Evolutionary conservation across 2,797 vertebrate species (phyloP), one percentile per base, ranked within the genome.

Genomic region (Holocentrus rufus): DNA sequence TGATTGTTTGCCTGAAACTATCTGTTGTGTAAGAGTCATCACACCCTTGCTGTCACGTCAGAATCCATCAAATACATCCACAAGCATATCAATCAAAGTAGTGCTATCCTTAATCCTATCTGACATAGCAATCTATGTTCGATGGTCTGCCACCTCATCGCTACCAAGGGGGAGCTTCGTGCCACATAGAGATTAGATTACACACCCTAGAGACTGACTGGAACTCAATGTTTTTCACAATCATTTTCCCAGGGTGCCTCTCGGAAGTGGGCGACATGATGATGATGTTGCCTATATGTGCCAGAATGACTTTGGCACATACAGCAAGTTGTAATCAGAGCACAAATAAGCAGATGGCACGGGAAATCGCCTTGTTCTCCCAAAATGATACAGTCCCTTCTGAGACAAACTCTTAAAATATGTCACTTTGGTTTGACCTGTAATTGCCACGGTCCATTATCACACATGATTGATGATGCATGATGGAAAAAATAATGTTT

Each of bases 91-190:
- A 85, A 85, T 89, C 85, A 88, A 71, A 80, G 64, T 11, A 18
- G 73, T 76, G 64, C 71, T 76, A 83, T 84, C 76, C 86, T 76
- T 69, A 82, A 83, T 81, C 71, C 82, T 74, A 84, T 86, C 84
- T 81, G 87, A 86, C 83, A 79, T 1, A 27, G 62, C 71, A 77
- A 86, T 87, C 87, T 89, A 73, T 79, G 85, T 88, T 68, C 56
- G 58, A 79, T 75, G 74, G 76, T 57, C 78, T 76, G 83, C 80
- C 72, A 71, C 71, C 74, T 73, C 31, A 17, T 68, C 79, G 81
- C 83, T 83, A 88, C 47, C 80, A 72, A 59, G 49, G 22, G 18
- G 54, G 31, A 30, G 23, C 56, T 56, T 25, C 50, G 77, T 64
- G 23, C 69, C 68, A 50, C 34, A 2, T 46, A 53, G 73, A 60